Percentiles rank a stretch among this genome's conserved stretches.
Conservation (phyloP, 1,140 invertebrate species). For the Sycophila sp. region DNA sequence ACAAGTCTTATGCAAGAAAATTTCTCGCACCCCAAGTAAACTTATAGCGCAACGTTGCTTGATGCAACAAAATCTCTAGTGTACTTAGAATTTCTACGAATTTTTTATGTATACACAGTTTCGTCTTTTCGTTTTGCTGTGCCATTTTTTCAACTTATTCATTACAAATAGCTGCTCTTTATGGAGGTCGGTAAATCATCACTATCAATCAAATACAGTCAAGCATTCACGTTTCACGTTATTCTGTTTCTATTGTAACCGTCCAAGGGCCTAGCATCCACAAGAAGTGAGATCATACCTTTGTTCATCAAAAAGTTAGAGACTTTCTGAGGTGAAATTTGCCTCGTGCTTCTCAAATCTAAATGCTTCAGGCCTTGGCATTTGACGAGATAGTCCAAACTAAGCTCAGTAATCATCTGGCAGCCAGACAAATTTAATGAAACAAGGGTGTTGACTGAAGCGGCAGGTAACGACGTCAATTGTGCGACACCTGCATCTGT, state of each 20-base stretch:
- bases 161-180: neutral
- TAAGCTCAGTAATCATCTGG: slow-evolving; percentile 81
- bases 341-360: slow-evolving; percentile 72
- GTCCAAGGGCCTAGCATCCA: neutral
- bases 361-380: slow-evolving; percentile 74
- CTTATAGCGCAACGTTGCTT: neutral
- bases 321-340: slow-evolving; percentile 75
- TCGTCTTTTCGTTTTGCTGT: neutral
- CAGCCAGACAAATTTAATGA: slow-evolving; percentile 84
- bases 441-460: slow-evolving; percentile 69
- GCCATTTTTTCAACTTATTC: neutral
- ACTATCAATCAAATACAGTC: neutral
- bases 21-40: slow-evolving; percentile 3
- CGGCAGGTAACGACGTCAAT: slow-evolving; percentile 74
- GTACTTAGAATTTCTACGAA: neutral
- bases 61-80: slow-evolving; percentile 1
- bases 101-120: slow-evolving; percentile 13
- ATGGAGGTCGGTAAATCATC: too few species aligned
- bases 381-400: slow-evolving; percentile 79
- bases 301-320: neutral
- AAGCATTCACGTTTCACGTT: slow-evolving; percentile 2
- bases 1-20: slow-evolving; percentile 2
- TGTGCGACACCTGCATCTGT: slow-evolving; percentile 90
- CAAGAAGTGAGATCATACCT: neutral
- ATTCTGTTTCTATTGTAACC: neutral